A percentile compares a stretch with the other conserved stretches of the same genome.
These are phyloP conservation scores for Chelonoidis abingdonii DNA, from an alignment of 2,113 vertebrate species.

Conservation along the genomic window DNA sequence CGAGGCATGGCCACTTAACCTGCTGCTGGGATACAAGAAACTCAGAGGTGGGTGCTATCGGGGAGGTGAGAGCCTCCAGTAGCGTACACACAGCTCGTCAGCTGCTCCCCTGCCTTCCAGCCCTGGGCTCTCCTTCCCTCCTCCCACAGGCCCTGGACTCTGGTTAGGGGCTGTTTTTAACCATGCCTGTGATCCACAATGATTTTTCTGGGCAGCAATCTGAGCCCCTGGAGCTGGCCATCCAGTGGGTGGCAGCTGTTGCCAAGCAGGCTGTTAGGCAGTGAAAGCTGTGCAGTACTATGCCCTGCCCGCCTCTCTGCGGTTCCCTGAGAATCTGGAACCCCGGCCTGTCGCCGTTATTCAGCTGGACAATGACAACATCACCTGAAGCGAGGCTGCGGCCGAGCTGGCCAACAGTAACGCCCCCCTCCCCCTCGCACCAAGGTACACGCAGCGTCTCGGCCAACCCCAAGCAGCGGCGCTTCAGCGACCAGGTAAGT, in stretches of 20 bases:
- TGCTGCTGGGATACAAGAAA: conserved; percentile 93
- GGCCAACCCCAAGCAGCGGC: conserved; percentile 92
- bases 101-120: background rate
- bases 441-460: conserved; percentile 95
- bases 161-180: background rate
- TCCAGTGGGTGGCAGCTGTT: background rate
- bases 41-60: conserved; percentile 83
- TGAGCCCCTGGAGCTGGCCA: background rate
- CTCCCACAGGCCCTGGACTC: background rate
- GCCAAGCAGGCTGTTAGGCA: background rate
- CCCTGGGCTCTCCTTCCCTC: background rate
- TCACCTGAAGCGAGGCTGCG: conserved; percentile 86
- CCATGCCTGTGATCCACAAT: background rate
- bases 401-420: conserved; percentile 90
- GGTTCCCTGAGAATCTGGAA: background rate
- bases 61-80: no score
- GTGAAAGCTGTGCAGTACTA: background rate
- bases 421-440: conserved; percentile 88
- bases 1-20: conserved; percentile 92
- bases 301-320: background rate
- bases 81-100: background rate
- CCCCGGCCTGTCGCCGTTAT: background rate
- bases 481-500: conserved; percentile 92
- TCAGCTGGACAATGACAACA: conserved; percentile 87
- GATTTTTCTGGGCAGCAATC: background rate